Evolutionary conservation across 92 coral and sea anemone species (phyloP).

Genomic region (Zoanthus gigantus): DNA sequence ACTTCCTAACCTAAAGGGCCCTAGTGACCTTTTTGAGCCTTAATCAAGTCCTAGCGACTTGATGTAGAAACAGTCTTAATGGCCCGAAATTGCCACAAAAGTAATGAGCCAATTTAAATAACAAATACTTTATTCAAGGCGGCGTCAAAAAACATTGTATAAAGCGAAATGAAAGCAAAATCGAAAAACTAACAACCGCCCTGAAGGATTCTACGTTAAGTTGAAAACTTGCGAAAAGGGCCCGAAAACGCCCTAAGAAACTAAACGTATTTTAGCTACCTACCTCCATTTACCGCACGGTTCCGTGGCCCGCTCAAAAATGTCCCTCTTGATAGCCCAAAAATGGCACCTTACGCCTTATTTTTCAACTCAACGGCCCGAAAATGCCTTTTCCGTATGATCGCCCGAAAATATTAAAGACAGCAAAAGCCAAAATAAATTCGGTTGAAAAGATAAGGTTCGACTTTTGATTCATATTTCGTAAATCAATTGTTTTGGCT

Average conservation of each 20-base stretch:
- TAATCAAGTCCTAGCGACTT: slow-evolving; percentile 37
- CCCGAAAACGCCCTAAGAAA: slow-evolving; percentile 25
- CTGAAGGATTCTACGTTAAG: neutral
- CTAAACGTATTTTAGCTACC: slow-evolving; percentile 12
- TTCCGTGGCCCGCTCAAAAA: too few species aligned
- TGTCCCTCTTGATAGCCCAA: neutral
- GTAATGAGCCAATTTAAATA: neutral
- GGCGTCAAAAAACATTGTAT: neutral
- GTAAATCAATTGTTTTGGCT: too few species aligned
- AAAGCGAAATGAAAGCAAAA: neutral
- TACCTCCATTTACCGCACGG: neutral
- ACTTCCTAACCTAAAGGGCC: slow-evolving; percentile 28
- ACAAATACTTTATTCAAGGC: neutral
- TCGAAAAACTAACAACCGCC: neutral
- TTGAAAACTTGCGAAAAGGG: neutral
- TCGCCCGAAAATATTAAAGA: too few species aligned
- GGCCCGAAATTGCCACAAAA: slow-evolving; percentile 34
- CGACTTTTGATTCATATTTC: neutral
- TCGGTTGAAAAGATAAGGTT: neutral
- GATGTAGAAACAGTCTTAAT: neutral
- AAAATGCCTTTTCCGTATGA: neutral
- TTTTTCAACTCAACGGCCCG: neutral
- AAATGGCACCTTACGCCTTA: neutral
- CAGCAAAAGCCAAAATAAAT: neutral
- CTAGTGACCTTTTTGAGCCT: slow-evolving; percentile 30